Base-by-base conservation (phyloP, 2,797 vertebrate species). In the Sciurus vulgaris region DNA sequence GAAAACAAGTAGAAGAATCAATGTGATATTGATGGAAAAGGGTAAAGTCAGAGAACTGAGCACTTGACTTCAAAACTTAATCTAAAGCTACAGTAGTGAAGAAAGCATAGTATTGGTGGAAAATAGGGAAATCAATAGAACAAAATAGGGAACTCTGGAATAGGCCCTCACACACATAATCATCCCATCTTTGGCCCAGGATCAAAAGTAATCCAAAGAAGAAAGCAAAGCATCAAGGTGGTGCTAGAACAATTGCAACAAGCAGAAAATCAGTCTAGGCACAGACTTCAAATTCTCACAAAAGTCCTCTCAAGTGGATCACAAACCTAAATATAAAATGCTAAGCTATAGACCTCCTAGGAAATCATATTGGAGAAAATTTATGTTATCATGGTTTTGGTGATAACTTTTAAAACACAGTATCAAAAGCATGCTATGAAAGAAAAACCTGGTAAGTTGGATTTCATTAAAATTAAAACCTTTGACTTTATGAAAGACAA, bases 281-380 rank as follows among this genome's bases (percentile, higher is more conserved):
- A 38, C 13, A 13, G 1, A 70, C 22, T 33, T 35, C 18, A 26
- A 77, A 3, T 6, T 44, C 47, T 38, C 8, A 56, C n/a, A 54
- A 38, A 82, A 89, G 22, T 65, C 70, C 59, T 49, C 38, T 72
- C 17, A 83, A 86, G 1, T 83, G 13, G 9, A 67, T 65, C 63
- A 84, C 30, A 63, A 18, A 33, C 33, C 7, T 92, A 77, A 78
- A 30, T 82, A 12, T 82, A 70, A 82, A 93, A 67, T 51, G 6
- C 26, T 84, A 78, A 74, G 33, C 18, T 49, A 30, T 56, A 35
- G 78, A 70, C 26, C 7, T 78, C 33, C 7, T 72, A 65, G 11
- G 84, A 76, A 6, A 63, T 44, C 56, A 79, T 30, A 61, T 7
- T 26, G 22, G 47, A 95, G 69, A 59, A 89, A 91, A 89, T 93